Evolutionary conservation across 2,888 invertebrate genomes (phyloP).

Genomic region (Amblyteles armatorius): DNA sequence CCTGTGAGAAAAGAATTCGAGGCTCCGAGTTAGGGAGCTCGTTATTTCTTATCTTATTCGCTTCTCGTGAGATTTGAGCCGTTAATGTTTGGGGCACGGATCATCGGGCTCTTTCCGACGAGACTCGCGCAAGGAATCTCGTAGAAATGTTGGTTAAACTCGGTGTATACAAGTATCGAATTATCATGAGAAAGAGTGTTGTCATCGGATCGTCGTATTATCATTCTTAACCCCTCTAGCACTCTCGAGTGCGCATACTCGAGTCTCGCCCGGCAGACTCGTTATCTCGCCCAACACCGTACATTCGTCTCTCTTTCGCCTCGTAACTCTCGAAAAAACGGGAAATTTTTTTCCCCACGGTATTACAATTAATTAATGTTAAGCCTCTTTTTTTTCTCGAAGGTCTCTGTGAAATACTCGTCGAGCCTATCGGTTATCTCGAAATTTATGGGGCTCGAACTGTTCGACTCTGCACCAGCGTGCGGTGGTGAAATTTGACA

Average conservation of each 20-base stretch:
- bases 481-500: slow-evolving; percentile 39
- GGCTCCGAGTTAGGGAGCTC: slow-evolving; percentile 42
- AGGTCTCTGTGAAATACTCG: slow-evolving; percentile 16
- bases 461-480: not conserved
- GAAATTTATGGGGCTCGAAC: slow-evolving; percentile 35
- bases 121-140: slow-evolving; percentile 4
- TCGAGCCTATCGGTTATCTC: slow-evolving; percentile 19
- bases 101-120: slow-evolving; percentile 10
- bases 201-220: slow-evolving; percentile 59
- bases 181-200: slow-evolving; percentile 60
- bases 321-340: slow-evolving; percentile 49
- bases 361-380: slow-evolving; percentile 60
- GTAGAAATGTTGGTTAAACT: slow-evolving; percentile 34
- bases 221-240: slow-evolving; percentile 58
- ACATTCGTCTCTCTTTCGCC: slow-evolving; percentile 37
- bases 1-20: not conserved
- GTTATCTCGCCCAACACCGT: slow-evolving; percentile 48
- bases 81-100: slow-evolving; percentile 24
- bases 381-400: slow-evolving; percentile 16
- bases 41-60: slow-evolving; percentile 54
- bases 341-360: slow-evolving; percentile 30
- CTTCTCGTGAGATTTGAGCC: slow-evolving; percentile 29
- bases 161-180: slow-evolving; percentile 24
- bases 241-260: slow-evolving; percentile 16
- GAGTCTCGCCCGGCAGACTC: slow-evolving; percentile 1